Conservation (phyloP, 2,113 vertebrate genomes). For the Nerophis ophidion region DNA sequence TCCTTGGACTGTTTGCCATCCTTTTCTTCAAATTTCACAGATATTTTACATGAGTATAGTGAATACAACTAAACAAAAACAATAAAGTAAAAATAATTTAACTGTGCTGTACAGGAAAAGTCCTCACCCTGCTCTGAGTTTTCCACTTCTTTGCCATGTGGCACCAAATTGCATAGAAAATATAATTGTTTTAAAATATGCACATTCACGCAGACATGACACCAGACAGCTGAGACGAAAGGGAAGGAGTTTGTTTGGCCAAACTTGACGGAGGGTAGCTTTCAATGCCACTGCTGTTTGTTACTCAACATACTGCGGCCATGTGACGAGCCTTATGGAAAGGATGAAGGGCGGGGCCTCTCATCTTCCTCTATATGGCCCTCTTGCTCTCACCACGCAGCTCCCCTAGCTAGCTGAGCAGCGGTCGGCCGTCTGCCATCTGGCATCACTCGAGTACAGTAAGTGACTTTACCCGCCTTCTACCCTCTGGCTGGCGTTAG, state of each 20-base stretch:
- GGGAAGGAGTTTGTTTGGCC: conserved; percentile 2
- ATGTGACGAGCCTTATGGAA: conserved; percentile 36
- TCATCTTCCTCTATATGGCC: conserved; percentile 5
- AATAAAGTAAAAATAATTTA: too few relatives aligned
- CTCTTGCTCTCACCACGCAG: conserved; percentile 9
- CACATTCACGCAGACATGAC: not conserved
- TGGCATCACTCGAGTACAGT: conserved; percentile 51
- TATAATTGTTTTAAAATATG: conserved; percentile 3
- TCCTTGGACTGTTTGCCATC: too few relatives aligned
- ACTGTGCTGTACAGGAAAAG: too few relatives aligned
- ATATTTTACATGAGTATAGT: too few relatives aligned
- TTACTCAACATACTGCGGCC: conserved; percentile 34
- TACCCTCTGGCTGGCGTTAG: conserved; percentile 26
- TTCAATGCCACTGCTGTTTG: conserved; percentile 55
- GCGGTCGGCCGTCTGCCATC: conserved; percentile 53
- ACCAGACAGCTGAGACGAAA: conserved; percentile 27
- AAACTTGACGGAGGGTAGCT: conserved; percentile 34
- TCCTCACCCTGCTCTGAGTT: too few relatives aligned
- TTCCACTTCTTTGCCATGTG: too few relatives aligned
- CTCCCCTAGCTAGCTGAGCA: conserved; percentile 30
- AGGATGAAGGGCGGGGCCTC: conserved; percentile 35
- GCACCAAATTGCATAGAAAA: not conserved
- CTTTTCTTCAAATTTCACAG: too few relatives aligned
- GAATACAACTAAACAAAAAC: too few relatives aligned
- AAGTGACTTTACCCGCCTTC: conserved; percentile 57